phyloP scores from a whole-genome alignment of 2,888 invertebrate species.

The Lasioglossum leucozonium region DNA sequence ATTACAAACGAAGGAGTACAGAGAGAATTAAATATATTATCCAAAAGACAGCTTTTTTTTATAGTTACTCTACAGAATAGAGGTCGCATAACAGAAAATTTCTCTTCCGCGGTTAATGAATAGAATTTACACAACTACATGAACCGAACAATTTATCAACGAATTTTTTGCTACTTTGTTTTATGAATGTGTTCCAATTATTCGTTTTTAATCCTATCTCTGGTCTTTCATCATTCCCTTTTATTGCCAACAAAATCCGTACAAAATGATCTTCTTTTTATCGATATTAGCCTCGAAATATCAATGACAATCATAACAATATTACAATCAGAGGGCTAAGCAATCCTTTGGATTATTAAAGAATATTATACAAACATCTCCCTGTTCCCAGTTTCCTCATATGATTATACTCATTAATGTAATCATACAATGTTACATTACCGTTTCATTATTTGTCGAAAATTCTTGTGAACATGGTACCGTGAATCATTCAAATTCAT shows the following conservation, averaged over 20 bases:
- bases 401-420: constrained; percentile 50
- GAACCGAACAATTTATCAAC: constrained; percentile 35
- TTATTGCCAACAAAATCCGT: constrained; percentile 62
- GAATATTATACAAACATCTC: constrained; percentile 68
- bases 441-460: constrained; percentile 46
- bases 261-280: constrained; percentile 70
- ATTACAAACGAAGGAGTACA: constrained; percentile 55
- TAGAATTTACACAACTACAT: constrained; percentile 40
- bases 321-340: constrained; percentile 66
- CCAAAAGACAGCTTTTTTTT: constrained; percentile 51
- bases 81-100: constrained; percentile 55
- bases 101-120: constrained; percentile 37
- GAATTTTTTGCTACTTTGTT: background rate
- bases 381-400: constrained; percentile 40
- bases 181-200: background rate
- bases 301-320: constrained; percentile 75
- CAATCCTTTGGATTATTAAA: constrained; percentile 68
- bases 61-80: constrained; percentile 48
- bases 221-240: constrained; percentile 27
- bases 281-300: constrained; percentile 73
- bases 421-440: constrained; percentile 62
- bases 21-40: constrained; percentile 63
- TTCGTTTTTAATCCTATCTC: constrained; percentile 19
- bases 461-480: constrained; percentile 42
- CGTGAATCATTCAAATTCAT: constrained; percentile 45